Percentiles rank a stretch among this genome's conserved stretches.
phyloP scores from a whole-genome alignment of 1,140 invertebrate genomes.

The Atta colombica region DNA sequence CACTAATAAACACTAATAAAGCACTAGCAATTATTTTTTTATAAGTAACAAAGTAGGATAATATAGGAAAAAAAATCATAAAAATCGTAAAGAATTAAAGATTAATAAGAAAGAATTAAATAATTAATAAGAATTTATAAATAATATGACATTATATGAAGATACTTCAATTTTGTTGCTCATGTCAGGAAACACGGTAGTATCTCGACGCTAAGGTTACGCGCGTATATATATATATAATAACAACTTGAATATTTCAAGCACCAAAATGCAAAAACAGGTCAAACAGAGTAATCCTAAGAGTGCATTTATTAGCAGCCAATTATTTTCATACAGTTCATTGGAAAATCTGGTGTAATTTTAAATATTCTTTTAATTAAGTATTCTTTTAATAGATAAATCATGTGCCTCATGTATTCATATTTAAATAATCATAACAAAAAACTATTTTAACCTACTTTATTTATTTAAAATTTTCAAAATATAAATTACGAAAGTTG shows the following conservation, averaged over 20 bases:
- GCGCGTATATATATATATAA: too few species aligned
- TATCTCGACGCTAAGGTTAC: too few species aligned
- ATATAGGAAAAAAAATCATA: neutral
- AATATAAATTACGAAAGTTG: neutral
- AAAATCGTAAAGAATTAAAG: too few species aligned
- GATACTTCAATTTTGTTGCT: conserved; percentile 21
- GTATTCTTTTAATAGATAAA: neutral
- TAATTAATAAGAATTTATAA: neutral
- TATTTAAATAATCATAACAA: neutral
- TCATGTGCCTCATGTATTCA: neutral
- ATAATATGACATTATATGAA: neutral
- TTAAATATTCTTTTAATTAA: conserved; percentile 14
- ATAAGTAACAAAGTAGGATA: neutral
- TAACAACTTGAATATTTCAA: conserved; percentile 25
- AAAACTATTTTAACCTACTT: neutral
- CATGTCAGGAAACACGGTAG: neutral
- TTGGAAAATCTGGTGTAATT: conserved; percentile 67
- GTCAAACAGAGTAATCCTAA: conserved; percentile 53
- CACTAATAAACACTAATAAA: too few species aligned
- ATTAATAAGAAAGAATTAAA: too few species aligned
- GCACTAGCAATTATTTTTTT: neutral
- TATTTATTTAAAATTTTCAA: neutral
- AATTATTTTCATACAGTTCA: conserved; percentile 82
- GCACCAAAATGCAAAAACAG: conserved; percentile 46
- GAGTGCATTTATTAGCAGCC: conserved; percentile 79